Base-by-base conservation (phyloP, 2,797 vertebrate genomes). In the Heliangelus exortis region DNA sequence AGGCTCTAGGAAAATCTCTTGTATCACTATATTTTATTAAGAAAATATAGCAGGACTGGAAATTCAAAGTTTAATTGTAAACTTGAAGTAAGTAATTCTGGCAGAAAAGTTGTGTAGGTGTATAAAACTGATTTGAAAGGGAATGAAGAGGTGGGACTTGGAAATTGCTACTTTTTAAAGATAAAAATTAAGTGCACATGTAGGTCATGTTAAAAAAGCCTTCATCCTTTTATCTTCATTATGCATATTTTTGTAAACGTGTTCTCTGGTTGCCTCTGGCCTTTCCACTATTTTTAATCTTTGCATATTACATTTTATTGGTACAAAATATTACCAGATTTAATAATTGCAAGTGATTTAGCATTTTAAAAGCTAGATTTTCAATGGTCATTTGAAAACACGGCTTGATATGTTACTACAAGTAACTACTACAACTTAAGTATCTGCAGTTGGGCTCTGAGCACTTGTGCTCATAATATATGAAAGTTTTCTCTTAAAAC, bases 151-250 rank as follows among this genome's bases (percentile, higher is more conserved):
- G 89, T 89, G 87, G 92, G 63, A 86, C 23, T 84, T 92, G 34
- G 74, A 66, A 92, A 91, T 87, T 91, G 87, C 26, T 94, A n/a
- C 61, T 93, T 92, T 90, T 94, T 89, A 75, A 79, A 77, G 72
- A 77, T 80, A 53, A 89, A 90, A 77, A 89, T 80, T 58, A 6
- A 89, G 73, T 78, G 74, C 68, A 92, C 17, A 33, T n/a, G 22
- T 92, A 89, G 78, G 66, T 87, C 63, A 31, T 59, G 19, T 87
- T 92, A 91, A 69, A 91, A 75, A 89, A 33, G 14, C 84, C 69
- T 95, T 90, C 15, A 51, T 90, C 74, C 20, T 81, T 88, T 31
- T n/a, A 54, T 84, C 41, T 91, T 72, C 90, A 67, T 87, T 66
- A 58, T 71, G 62, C 76, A 58, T 51, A 33, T 89, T 89, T 95